Percentiles rank a stretch among this genome's conserved stretches.
These are phyloP conservation scores for Ophiothrix spiculata DNA, from an alignment of 35 echinoderm and acorn worm genomes.

Conservation along the genomic window DNA sequence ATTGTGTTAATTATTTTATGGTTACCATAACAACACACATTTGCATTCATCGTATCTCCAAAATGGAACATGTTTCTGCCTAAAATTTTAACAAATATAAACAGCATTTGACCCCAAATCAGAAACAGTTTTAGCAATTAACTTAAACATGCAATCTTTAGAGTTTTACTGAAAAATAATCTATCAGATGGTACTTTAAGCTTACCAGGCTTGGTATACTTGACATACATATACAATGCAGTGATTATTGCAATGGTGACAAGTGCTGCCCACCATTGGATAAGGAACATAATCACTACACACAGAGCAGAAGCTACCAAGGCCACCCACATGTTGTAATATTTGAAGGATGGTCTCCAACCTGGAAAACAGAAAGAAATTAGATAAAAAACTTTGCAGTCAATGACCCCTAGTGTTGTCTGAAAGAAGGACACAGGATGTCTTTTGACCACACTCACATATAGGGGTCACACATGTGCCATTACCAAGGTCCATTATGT, in stretches of 20 bases:
- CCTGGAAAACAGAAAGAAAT: conserved; percentile 35
- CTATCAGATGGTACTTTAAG: background rate
- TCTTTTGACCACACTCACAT: too few relatives aligned
- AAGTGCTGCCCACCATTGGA: conserved; percentile 94
- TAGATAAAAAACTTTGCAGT: background rate
- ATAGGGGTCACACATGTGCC: too few relatives aligned
- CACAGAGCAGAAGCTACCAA: conserved; percentile 68
- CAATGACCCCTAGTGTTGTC: background rate
- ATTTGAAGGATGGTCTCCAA: conserved; percentile 92
- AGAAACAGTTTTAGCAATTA: too few relatives aligned
- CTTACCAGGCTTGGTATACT: conserved; percentile 86
- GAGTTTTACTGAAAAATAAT: too few relatives aligned
- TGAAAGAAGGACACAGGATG: background rate
- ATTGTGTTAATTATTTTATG: too few relatives aligned
- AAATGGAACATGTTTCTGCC: too few relatives aligned
- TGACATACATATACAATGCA: conserved; percentile 79
- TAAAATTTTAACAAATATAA: too few relatives aligned
- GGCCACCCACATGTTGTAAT: conserved; percentile 99
- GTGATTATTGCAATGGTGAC: conserved; percentile 62
- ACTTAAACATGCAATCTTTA: too few relatives aligned
- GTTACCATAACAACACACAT: too few relatives aligned
- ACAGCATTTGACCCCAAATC: too few relatives aligned
- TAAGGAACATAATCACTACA: conserved; percentile 91
- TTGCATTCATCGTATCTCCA: too few relatives aligned
- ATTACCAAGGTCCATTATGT: too few relatives aligned